Evolutionary conservation across 2,113 vertebrate genomes (phyloP).

Genomic region (Pygathrix nemaeus): DNA sequence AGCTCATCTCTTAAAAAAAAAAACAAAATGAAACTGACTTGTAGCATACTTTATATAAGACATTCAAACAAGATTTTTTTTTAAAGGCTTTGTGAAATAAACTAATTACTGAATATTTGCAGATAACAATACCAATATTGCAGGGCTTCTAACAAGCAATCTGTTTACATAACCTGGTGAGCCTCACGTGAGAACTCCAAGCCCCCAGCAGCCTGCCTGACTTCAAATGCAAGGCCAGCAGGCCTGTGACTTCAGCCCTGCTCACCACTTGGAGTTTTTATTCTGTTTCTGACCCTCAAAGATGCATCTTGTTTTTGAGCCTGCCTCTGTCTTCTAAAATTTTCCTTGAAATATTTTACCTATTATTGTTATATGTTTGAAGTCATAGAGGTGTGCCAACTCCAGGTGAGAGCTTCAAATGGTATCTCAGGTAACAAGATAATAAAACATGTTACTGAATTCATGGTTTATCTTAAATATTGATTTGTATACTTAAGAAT

Average conservation of each 20-base stretch:
- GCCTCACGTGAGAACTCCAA: accelerated
- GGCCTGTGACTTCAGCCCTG: not conserved
- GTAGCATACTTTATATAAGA: not conserved
- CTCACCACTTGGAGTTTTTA: not conserved
- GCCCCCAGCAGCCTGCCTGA: not conserved
- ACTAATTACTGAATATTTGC: not conserved
- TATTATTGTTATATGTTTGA: not conserved
- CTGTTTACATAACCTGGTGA: not conserved
- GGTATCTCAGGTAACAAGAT: not conserved
- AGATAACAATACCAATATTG: not conserved
- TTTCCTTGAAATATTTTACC: not conserved
- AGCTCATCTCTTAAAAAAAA: not conserved
- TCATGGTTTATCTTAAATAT: not conserved
- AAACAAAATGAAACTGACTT: not conserved
- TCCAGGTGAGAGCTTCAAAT: not conserved
- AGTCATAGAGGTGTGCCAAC: not conserved
- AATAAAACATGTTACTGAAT: not conserved
- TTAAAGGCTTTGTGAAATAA: not conserved
- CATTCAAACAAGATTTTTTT: not conserved
- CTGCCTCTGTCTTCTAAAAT: not conserved
- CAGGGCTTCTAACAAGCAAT: not conserved
- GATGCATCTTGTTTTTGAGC: not conserved
- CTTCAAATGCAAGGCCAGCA: not conserved
- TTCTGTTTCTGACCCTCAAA: not conserved
- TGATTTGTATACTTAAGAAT: not conserved